Conservation (phyloP, 2,888 invertebrate species). For the Hybos culiciformis region DNA sequence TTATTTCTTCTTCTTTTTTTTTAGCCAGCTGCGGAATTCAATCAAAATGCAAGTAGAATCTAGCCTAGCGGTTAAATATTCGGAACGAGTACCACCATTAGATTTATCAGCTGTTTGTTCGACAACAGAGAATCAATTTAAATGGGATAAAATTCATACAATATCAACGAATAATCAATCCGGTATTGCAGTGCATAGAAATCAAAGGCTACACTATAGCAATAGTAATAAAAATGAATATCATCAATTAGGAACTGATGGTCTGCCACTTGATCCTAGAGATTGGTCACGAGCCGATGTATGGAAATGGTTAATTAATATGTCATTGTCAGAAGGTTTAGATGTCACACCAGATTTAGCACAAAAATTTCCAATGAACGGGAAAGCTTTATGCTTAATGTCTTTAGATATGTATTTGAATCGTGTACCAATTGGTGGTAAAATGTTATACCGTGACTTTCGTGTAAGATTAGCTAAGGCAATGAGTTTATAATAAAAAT, state of each 20-base stretch:
- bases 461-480: slow-evolving; percentile 55
- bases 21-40: no score
- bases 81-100: slow-evolving; percentile 32
- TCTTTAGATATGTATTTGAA: slow-evolving; percentile 58
- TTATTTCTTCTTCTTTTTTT: no score
- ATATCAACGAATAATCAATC: slow-evolving; percentile 11
- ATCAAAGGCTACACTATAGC: slow-evolving; percentile 5
- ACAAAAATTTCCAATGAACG: slow-evolving; percentile 62
- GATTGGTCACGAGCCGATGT: slow-evolving; percentile 59
- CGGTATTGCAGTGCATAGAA: slow-evolving; percentile 12
- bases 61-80: slow-evolving; percentile 27
- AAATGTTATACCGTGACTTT: slow-evolving; percentile 54
- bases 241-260: slow-evolving; percentile 26
- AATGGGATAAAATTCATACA: slow-evolving; percentile 17
- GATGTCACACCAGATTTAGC: slow-evolving; percentile 32
- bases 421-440: slow-evolving; percentile 54
- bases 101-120: slow-evolving; percentile 28
- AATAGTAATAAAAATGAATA: slow-evolving; percentile 5
- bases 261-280: slow-evolving; percentile 47
- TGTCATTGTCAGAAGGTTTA: slow-evolving; percentile 40
- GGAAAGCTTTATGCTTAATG: slow-evolving; percentile 67
- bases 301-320: slow-evolving; percentile 47
- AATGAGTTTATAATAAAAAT: slow-evolving; percentile 24
- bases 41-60: slow-evolving; percentile 32
- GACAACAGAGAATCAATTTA: slow-evolving; percentile 22